phyloP scores from a whole-genome alignment of 2,113 vertebrate genomes.

The Pterophyllum scalare region DNA sequence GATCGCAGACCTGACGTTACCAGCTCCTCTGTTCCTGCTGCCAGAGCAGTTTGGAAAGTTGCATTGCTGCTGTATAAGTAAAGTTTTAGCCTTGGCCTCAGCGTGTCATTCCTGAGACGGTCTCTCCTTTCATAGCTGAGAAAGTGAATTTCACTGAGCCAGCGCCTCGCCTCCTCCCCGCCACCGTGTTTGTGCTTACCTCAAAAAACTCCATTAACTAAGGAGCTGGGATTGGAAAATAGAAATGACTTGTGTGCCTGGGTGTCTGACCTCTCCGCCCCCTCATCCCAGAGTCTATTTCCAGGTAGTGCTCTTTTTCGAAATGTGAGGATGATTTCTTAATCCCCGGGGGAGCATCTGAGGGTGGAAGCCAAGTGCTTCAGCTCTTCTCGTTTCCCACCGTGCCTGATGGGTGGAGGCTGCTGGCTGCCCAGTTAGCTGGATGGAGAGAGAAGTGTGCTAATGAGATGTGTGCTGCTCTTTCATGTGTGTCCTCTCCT shows the following conservation, averaged over 20 bases:
- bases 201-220: slow-evolving; percentile 54
- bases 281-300: slow-evolving; percentile 59
- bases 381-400: slow-evolving; percentile 9
- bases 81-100: background rate
- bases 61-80: background rate
- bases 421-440: slow-evolving; percentile 16
- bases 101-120: background rate
- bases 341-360: slow-evolving; percentile 59
- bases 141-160: slow-evolving; percentile 21
- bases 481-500: slow-evolving; percentile 52
- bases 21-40: too few relatives aligned
- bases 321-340: slow-evolving; percentile 69
- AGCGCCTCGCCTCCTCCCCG: background rate
- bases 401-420: slow-evolving; percentile 21
- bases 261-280: slow-evolving; percentile 34
- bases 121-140: background rate
- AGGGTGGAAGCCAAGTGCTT: slow-evolving; percentile 32
- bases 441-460: slow-evolving; percentile 40
- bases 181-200: slow-evolving; percentile 26
- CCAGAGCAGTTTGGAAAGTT: background rate
- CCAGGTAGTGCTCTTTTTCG: slow-evolving; percentile 21
- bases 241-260: slow-evolving; percentile 44
- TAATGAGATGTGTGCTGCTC: slow-evolving; percentile 57
- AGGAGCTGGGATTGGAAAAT: slow-evolving; percentile 44
- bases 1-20: too few relatives aligned